Evolutionary conservation across 2,888 invertebrate species (phyloP).

Genomic region (Agonum fuliginosum): DNA sequence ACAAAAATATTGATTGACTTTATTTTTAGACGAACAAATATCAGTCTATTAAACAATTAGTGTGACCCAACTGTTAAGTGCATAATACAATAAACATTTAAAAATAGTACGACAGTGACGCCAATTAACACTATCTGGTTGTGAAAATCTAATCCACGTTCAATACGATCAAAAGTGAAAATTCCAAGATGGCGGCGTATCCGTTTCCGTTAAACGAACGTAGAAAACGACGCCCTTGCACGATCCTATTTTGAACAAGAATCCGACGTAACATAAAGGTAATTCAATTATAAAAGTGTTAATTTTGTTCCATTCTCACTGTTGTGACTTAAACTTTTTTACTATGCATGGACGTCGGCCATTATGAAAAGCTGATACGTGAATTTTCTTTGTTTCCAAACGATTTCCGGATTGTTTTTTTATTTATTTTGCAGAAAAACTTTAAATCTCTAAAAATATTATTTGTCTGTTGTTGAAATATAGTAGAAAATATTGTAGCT

Average conservation of each 20-base stretch:
- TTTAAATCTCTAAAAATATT: background rate
- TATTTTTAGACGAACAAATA: slow-evolving; percentile 46
- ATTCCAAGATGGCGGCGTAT: slow-evolving; percentile 72
- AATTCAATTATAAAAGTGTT: slow-evolving; percentile 62
- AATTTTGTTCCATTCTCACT: slow-evolving; percentile 11
- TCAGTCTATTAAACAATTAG: slow-evolving; percentile 4
- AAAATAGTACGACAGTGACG: slow-evolving; percentile 37
- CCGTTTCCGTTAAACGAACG: slow-evolving; percentile 69
- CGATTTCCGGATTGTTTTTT: background rate
- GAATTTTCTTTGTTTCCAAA: slow-evolving; percentile 14
- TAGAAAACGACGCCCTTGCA: slow-evolving; percentile 68
- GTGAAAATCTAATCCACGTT: slow-evolving; percentile 64
- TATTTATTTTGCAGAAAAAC: background rate
- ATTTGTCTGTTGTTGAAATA: background rate
- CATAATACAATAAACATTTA: slow-evolving; percentile 34
- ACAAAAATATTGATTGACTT: slow-evolving; percentile 52
- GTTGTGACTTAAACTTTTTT: background rate
- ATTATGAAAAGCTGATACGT: background rate
- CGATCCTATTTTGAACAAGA: slow-evolving; percentile 67
- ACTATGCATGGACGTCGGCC: slow-evolving; percentile 11
- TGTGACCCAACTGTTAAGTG: background rate
- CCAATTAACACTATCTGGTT: slow-evolving; percentile 25
- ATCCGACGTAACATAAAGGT: slow-evolving; percentile 65
- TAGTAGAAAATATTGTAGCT: background rate
- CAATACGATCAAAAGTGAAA: slow-evolving; percentile 73